These are phyloP conservation scores for Nasonia oneida DNA, from an alignment of 2,888 invertebrate species.

Conservation along the genomic window DNA sequence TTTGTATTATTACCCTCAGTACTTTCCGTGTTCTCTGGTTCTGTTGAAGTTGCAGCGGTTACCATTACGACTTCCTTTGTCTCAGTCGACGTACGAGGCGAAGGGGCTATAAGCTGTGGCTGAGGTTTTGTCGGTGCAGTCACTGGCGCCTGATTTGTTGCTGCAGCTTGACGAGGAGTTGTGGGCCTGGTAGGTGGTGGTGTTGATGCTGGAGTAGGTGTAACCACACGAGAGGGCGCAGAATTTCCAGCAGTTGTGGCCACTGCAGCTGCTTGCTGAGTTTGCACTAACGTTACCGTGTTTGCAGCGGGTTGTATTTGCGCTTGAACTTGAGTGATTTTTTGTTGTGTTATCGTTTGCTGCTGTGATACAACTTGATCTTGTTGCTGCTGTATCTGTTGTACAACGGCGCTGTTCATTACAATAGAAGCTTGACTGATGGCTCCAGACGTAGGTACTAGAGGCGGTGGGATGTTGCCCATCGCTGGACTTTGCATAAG, in stretches of 20 bases:
- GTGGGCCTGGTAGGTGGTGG: constrained; percentile 80
- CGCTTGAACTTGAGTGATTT: constrained; percentile 4
- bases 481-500: constrained; percentile 80
- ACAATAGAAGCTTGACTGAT: constrained; percentile 74
- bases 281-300: constrained; percentile 68
- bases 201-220: constrained; percentile 76
- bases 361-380: constrained; percentile 2
- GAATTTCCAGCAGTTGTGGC: constrained; percentile 64
- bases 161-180: constrained; percentile 78
- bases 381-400: constrained; percentile 59
- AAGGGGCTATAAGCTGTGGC: neutral
- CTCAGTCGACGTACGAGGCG: constrained; percentile 17
- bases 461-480: constrained; percentile 78
- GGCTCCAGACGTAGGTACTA: constrained; percentile 77
- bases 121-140: constrained; percentile 20
- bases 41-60: constrained; percentile 73
- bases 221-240: constrained; percentile 74
- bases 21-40: constrained; percentile 63
- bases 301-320: neutral
- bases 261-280: constrained; percentile 72
- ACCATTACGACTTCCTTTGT: constrained; percentile 68
- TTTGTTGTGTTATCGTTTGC: constrained; percentile 3
- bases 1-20: constrained; percentile 34
- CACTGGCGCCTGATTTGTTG: constrained; percentile 77
- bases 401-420: constrained; percentile 74